Evolutionary conservation across 2,888 invertebrate genomes (phyloP), one percentile per base, ranked within the genome.

Genomic region (Protodeltote pygarga): DNA sequence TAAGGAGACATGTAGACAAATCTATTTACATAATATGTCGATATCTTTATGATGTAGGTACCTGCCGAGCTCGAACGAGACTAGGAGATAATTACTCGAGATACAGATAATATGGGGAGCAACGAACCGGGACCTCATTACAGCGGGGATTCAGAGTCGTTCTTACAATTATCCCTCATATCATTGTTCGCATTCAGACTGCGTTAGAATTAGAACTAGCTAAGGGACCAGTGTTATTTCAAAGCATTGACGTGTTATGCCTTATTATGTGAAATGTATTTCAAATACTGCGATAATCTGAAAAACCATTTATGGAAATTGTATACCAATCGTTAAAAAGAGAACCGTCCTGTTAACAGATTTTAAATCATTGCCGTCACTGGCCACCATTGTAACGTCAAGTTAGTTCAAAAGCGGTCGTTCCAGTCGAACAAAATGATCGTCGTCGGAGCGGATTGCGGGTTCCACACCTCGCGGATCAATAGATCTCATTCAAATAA

Each of bases 281-380:
- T 77, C 74, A 75, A 78, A 83, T 75, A 72, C 79, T 76, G 68
- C 79, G 83, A 88, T 89, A 84, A 89, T 88, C 87, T 86, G 81
- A 76, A 79, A 84, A 81, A 79, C 91, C 92, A 87, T 92, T 89
- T 91, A 92, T 88, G 90, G 92, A 89, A 89, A 92, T 91, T 87
- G 90, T 88, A 88, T 88, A 89, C 89, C 83, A 89, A 90, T 91
- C 89, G 89, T 90, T 90, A 91, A 92, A 92, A 91, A 91, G 89
- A 91, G 87, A 85, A 91, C 75, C 89, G 87, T 86, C 85, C 90
- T 91, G 92, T 92, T 91, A 92, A 92, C 92, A 91, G 91, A 91
- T 92, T 92, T 92, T 92, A 92, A 92, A 92, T 92, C 92, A 92
- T 91, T 90, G 90, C 92, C 88, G 89, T 92, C 92, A 87, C 76